These are phyloP conservation scores for Stenoptilia bipunctidactyla DNA, from an alignment of 2,888 invertebrate genomes.

Conservation along the genomic window DNA sequence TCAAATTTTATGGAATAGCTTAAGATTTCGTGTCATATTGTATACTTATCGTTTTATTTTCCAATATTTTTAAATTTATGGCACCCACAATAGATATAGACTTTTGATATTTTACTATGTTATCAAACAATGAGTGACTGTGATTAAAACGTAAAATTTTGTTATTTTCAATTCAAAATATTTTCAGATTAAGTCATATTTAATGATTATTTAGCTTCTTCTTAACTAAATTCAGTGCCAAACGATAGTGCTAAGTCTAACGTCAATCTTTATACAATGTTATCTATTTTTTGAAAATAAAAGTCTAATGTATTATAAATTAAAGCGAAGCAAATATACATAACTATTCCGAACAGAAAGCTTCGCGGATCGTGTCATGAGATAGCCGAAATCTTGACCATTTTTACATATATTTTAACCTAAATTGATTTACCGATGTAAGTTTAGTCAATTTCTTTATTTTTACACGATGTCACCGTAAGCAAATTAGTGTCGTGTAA, in stretches of 20 bases:
- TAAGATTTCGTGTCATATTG: constrained; percentile 68
- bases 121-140: constrained; percentile 30
- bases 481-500: constrained; percentile 59
- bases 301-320: constrained; percentile 28
- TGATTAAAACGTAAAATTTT: constrained; percentile 56
- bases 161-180: constrained; percentile 43
- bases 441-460: constrained; percentile 66
- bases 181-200: constrained; percentile 39
- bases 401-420: constrained; percentile 58
- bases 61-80: constrained; percentile 50
- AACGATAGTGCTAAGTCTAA: constrained; percentile 66
- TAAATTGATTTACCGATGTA: constrained; percentile 66
- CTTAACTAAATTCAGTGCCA: constrained; percentile 58
- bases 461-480: constrained; percentile 61
- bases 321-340: constrained; percentile 55
- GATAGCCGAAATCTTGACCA: constrained; percentile 72
- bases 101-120: constrained; percentile 35
- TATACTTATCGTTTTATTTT: constrained; percentile 54
- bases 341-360: constrained; percentile 22
- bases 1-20: constrained; percentile 65
- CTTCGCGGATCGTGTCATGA: constrained; percentile 58
- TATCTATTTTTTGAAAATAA: constrained; percentile 40
- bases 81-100: constrained; percentile 38
- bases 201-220: constrained; percentile 38
- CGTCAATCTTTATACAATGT: constrained; percentile 54